Base-by-base conservation (phyloP, 2,113 vertebrate genomes). In the Sprattus sprattus region DNA sequence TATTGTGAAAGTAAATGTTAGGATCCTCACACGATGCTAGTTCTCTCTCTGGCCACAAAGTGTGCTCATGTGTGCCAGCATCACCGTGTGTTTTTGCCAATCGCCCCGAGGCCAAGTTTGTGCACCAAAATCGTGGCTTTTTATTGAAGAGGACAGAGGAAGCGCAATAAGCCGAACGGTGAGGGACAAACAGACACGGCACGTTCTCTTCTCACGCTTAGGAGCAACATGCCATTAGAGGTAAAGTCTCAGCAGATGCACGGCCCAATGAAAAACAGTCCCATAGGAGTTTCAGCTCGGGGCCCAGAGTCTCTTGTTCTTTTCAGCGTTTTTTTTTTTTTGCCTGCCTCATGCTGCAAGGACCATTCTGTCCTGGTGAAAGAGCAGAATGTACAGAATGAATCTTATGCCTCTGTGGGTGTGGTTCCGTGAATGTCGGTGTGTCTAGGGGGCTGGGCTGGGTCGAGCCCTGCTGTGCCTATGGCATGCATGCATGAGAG, bases 351-450 rank as follows among this genome's bases (percentile, higher is more conserved):
- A 25, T 71, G 64, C 64, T 9, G 64, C 28, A 71, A 1, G 32
- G 64, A 71, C 32, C 64, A 71, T 71, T 71, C 64, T 71, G 64
- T 71, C 64, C 64, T 7, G 28, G 8, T 32, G 9, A 71, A 71
- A 71, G 64, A 71, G 25, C 64, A 71, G 64, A 71, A 71, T 71
- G 64, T 71, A 71, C 64, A 71, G 64, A 71, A 71, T 71, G 64
- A 71, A 71, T 71, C 25, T 13, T 71, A 71, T 71, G 25, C 20
- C 44, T 22, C 49, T 46, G 82, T 39, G 49, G 6, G 82, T 83
- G 18, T 83, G 39, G 82, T 44, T 83, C 11, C 2, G 10, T 49
- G 82, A 32, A 54, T 39, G 47, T 83, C n/a, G 50, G 50, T 39
- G 49, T 83, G 18, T 28, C 2, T 78, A 16, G 8, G 3, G 8